Evolutionary conservation across 2,113 vertebrate genomes (phyloP).

Genomic region (Pluvialis apricaria): DNA sequence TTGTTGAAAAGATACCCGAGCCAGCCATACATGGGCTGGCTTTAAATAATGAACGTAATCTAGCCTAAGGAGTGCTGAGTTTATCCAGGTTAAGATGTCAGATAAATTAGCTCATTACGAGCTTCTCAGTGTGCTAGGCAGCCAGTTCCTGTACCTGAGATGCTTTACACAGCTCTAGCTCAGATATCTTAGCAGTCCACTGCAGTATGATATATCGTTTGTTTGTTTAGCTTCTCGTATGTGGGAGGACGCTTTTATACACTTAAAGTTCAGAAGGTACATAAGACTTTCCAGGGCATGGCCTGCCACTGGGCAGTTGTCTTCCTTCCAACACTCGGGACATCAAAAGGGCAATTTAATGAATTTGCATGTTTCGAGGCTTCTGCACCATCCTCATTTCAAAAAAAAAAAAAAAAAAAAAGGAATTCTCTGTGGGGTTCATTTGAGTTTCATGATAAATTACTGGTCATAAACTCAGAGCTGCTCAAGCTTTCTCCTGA

Average conservation of each 20-base stretch:
- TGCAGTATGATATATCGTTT: neutral
- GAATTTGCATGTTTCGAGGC: neutral
- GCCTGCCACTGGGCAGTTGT: fast-evolving
- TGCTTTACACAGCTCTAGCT: neutral
- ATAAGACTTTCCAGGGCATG: neutral
- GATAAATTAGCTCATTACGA: neutral
- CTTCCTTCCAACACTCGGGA: neutral
- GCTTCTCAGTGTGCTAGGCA: neutral
- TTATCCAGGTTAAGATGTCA: neutral
- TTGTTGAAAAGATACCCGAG: neutral
- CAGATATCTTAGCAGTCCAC: neutral
- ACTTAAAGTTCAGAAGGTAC: neutral
- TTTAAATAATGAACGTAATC: neutral
- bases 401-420: neutral
- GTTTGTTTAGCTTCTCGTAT: neutral
- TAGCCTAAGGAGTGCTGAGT: neutral
- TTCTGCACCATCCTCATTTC: neutral
- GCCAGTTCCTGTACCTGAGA: neutral
- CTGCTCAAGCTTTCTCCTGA: neutral
- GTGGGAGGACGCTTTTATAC: neutral
- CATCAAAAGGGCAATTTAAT: neutral
- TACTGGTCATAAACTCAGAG: neutral
- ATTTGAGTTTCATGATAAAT: neutral
- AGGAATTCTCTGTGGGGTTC: neutral
- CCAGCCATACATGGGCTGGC: neutral